Conservation (phyloP, 2,797 vertebrate species). For the Amblyopsis hoosieri region DNA sequence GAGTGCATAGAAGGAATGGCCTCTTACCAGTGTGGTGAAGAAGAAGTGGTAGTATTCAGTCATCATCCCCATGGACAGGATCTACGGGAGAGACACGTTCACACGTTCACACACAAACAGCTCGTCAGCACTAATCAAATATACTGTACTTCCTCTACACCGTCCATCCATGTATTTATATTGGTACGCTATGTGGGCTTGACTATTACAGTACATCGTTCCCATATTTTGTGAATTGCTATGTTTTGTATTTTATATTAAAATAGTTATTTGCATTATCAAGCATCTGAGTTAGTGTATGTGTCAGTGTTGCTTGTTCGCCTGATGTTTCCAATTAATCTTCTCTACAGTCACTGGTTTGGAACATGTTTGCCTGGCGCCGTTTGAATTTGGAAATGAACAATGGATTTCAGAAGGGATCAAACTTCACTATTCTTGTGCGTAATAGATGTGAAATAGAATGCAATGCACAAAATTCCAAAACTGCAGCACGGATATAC, state of each 20-base stretch:
- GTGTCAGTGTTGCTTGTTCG: constrained; percentile 35
- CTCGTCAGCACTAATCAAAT: no score
- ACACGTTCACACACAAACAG: constrained; percentile 4
- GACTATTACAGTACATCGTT: constrained; percentile 14
- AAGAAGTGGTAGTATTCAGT: constrained; percentile 99
- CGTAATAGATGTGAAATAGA: constrained; percentile 43
- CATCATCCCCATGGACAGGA: constrained; percentile 99
- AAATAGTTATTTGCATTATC: constrained; percentile 21
- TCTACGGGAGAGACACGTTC: constrained; percentile 47
- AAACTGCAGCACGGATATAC: not conserved
- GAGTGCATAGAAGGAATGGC: not conserved
- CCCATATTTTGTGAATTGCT: constrained; percentile 18
- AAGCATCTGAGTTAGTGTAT: constrained; percentile 14
- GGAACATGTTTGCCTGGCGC: constrained; percentile 43
- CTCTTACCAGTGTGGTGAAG: constrained; percentile 96
- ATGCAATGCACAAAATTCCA: constrained; percentile 30
- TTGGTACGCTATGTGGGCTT: not conserved
- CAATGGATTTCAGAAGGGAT: constrained; percentile 47
- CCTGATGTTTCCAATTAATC: constrained; percentile 42
- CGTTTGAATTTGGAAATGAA: constrained; percentile 48
- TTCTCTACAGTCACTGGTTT: constrained; percentile 31
- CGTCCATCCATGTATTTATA: no score
- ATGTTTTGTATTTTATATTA: constrained; percentile 20
- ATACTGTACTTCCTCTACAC: no score
- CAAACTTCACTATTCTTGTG: constrained; percentile 50